Conservation (phyloP, 1,140 invertebrate genomes). For the Trichonephila clavipes region DNA sequence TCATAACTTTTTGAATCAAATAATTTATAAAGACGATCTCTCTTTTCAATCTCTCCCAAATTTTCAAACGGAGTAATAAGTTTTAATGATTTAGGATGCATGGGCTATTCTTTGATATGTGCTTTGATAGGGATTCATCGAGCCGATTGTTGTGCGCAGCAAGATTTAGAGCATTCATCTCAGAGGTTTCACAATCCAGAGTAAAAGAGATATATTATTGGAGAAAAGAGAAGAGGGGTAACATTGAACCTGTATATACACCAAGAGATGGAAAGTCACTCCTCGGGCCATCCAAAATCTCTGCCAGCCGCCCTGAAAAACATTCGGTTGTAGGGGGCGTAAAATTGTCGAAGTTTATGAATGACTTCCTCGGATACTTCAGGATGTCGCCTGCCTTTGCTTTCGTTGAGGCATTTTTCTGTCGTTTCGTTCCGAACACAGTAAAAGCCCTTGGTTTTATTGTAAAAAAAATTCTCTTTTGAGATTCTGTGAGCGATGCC, state of each 20-base stretch:
- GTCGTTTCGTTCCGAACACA: slow-evolving; percentile 81
- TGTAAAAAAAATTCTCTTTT: slow-evolving; percentile 82
- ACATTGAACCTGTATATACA: slow-evolving; percentile 68
- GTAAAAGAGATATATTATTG: slow-evolving; percentile 63
- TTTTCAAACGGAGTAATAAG: too few relatives aligned
- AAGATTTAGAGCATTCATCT: slow-evolving; percentile 56
- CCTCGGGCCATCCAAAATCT: slow-evolving; percentile 79
- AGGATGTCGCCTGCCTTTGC: slow-evolving; percentile 81
- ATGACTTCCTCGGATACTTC: slow-evolving; percentile 79
- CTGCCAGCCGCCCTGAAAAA: slow-evolving; percentile 79
- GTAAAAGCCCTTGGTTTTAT: slow-evolving; percentile 83
- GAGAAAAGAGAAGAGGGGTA: slow-evolving; percentile 65
- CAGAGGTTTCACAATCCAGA: slow-evolving; percentile 43
- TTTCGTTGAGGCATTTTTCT: slow-evolving; percentile 81
- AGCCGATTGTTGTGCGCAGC: slow-evolving; percentile 7
- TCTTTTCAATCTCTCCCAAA: too few relatives aligned
- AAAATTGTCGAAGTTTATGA: slow-evolving; percentile 80
- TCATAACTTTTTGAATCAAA: too few relatives aligned
- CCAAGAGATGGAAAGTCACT: slow-evolving; percentile 65
- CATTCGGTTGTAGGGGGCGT: slow-evolving; percentile 80
- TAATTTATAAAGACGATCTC: too few relatives aligned
- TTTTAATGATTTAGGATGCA: too few relatives aligned
- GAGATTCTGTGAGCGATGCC: slow-evolving; percentile 81
- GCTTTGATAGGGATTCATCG: too few relatives aligned
- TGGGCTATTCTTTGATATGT: too few relatives aligned